phyloP scores from a whole-genome alignment of 2,888 invertebrate genomes.

The Amphimallon solstitiale region DNA sequence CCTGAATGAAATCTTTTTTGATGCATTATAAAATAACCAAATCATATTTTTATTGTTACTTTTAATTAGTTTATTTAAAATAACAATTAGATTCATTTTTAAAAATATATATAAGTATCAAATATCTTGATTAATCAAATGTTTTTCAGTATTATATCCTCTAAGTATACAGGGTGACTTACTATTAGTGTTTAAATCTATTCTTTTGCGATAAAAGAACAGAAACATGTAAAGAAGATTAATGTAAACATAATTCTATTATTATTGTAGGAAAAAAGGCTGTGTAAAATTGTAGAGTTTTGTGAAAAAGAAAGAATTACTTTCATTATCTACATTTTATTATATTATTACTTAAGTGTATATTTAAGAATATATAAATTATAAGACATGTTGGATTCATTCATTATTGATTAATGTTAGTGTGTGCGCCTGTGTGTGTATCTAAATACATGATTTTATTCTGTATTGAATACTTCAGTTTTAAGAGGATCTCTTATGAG shows the following conservation, averaged over 20 bases:
- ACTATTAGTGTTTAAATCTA: conserved; percentile 31
- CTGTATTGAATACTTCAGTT: too few relatives aligned
- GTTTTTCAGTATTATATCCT: conserved; percentile 46
- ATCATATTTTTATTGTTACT: too few relatives aligned
- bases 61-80: background rate
- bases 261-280: conserved; percentile 47
- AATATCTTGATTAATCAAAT: conserved; percentile 6
- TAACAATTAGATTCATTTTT: background rate
- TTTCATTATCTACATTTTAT: conserved; percentile 7
- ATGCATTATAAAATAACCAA: too few relatives aligned
- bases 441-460: too few relatives aligned
- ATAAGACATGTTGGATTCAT: background rate
- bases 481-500: too few relatives aligned
- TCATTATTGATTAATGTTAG: background rate
- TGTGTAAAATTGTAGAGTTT: conserved; percentile 46
- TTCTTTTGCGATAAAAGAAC: background rate
- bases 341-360: background rate
- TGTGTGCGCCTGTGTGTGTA: background rate
- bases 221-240: conserved; percentile 30
- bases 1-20: too few relatives aligned
- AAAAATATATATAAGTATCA: conserved; percentile 6
- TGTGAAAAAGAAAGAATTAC: conserved; percentile 38
- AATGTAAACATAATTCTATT: conserved; percentile 43
- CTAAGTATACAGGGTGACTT: conserved; percentile 47
- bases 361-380: too few relatives aligned